These are phyloP conservation scores for Oeneis ivallda DNA, from an alignment of 2,888 invertebrate genomes.

Conservation along the genomic window DNA sequence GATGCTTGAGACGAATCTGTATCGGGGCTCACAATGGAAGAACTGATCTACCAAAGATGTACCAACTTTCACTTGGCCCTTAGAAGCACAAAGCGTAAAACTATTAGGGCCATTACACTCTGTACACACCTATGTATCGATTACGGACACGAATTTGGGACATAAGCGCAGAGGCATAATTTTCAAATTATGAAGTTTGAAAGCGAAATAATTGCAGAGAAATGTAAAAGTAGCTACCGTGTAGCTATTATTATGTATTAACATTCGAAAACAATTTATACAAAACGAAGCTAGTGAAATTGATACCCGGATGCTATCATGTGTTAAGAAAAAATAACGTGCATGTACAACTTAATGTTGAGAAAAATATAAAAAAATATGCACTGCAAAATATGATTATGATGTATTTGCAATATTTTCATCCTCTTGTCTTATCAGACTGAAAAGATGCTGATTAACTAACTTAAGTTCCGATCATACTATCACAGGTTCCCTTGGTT, in stretches of 20 bases:
- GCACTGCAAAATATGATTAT: too few species aligned
- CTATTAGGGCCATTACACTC: slow-evolving; percentile 53
- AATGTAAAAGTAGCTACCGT: slow-evolving; percentile 4
- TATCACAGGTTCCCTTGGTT: too few species aligned
- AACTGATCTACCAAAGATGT: slow-evolving; percentile 65
- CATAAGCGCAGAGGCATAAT: slow-evolving; percentile 13
- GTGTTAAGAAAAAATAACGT: not conserved
- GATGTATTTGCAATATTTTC: too few species aligned
- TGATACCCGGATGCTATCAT: slow-evolving; percentile 2
- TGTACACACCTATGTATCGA: slow-evolving; percentile 35
- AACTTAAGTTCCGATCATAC: too few species aligned
- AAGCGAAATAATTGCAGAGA: slow-evolving; percentile 25
- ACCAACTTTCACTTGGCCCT: slow-evolving; percentile 76
- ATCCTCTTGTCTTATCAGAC: too few species aligned
- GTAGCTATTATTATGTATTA: slow-evolving; percentile 7
- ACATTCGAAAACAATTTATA: slow-evolving; percentile 13
- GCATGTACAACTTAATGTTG: not conserved
- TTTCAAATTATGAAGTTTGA: slow-evolving; percentile 24
- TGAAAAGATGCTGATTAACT: too few species aligned
- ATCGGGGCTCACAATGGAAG: slow-evolving; percentile 61
- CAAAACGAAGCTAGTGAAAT: slow-evolving; percentile 8
- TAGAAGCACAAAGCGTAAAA: slow-evolving; percentile 48
- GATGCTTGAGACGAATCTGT: slow-evolving; percentile 64
- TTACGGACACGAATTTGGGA: slow-evolving; percentile 22
- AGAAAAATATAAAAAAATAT: too few species aligned